These are phyloP conservation scores for Hyaena hyaena DNA, from an alignment of 2,113 vertebrate genomes.

Conservation along the genomic window DNA sequence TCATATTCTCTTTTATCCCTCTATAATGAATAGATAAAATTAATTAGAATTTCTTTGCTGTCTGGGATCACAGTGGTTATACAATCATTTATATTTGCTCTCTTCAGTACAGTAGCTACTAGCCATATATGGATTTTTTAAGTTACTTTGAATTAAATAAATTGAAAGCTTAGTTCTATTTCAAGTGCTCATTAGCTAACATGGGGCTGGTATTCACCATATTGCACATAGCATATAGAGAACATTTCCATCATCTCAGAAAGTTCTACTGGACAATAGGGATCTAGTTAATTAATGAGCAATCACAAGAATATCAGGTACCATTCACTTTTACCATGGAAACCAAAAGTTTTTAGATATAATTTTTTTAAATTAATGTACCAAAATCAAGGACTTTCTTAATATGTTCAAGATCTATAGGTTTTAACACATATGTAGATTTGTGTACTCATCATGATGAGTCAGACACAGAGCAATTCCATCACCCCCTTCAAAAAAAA, in stretches of 20 bases:
- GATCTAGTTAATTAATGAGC: background rate
- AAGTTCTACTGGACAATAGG: background rate
- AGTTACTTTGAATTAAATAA: background rate
- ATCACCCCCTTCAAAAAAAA: background rate
- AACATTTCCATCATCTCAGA: background rate
- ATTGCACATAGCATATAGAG: background rate
- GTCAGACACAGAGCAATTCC: background rate
- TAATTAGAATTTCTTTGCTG: background rate
- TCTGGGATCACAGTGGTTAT: background rate
- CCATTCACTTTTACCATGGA: background rate
- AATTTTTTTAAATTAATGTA: background rate
- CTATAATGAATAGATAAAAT: background rate
- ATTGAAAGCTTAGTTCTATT: background rate
- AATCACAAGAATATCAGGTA: background rate
- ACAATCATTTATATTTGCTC: background rate
- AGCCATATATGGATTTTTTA: background rate
- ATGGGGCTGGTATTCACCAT: background rate
- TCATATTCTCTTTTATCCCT: background rate
- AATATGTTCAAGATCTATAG: background rate
- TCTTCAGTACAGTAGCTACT: background rate
- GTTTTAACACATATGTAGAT: background rate
- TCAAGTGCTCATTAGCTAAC: background rate
- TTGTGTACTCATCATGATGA: no score
- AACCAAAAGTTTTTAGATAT: background rate
- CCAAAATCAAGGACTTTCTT: background rate